Base-by-base conservation (phyloP, 2,888 invertebrate genomes). In the Frankliniella intonsa region DNA sequence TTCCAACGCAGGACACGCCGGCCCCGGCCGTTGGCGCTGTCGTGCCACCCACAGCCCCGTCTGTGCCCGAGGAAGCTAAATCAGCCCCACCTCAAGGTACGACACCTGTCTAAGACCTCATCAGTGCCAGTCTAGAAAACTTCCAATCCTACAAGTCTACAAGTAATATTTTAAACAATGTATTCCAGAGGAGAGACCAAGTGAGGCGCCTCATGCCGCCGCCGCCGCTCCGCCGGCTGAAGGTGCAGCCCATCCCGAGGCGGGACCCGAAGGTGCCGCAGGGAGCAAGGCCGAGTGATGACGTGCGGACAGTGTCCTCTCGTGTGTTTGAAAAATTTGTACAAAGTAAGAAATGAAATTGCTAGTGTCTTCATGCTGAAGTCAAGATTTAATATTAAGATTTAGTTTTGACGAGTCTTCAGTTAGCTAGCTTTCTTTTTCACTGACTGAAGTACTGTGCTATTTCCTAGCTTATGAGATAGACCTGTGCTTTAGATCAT, bases 1-100 rank as follows among this genome's bases (percentile, higher is more conserved):
- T 11, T 22, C 69, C 69, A 9, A 25, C 25, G 9, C 69, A 22
- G 12, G 25, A 22, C 22, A 22, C 69, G 8, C 22, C 22, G 69
- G 25, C 69, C 11, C 69, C 69, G 12, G 69, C 69, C 12, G 69
- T 76, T 8, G 69, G 69, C 22, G 3, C 69, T 22, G 69, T 76
- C 10, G 25, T 25, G 22, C 69, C 69, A 25, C 69, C 69, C 25
- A 25, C 69, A 2, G 69, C 69, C 0, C 69, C 69, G 9, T 76
- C 69, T 12, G 69, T 76, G n/a, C 69, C 69, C 10, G 69, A 76
- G 25, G 69, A 76, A 25, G 69, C 69, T 25, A 76, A 76, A 76
- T 22, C 69, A 25, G 25, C 12, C 9, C 69, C 69, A 25, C 22
- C 69, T 25, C 69, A 9, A 76, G 69, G 69, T 76, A 25, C 14